A percentile compares a stretch with the other conserved stretches of the same genome.
Evolutionary conservation across 2,113 vertebrate species (phyloP).

Genomic region (Onychostoma macrolepis): DNA sequence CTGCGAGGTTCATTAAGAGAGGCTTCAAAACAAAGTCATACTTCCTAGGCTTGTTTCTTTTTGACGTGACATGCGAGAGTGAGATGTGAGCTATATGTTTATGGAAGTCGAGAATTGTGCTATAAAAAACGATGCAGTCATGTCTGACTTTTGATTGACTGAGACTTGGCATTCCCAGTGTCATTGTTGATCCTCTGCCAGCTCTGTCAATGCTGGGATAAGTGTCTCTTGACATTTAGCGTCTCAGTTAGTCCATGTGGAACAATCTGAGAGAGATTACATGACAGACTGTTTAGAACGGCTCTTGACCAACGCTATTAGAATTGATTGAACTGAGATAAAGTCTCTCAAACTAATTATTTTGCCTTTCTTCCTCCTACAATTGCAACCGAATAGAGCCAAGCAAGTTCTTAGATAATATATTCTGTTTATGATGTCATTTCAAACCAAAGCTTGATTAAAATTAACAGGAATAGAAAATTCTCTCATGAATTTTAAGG

Average conservation of each 20-base stretch:
- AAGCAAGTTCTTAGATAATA: not conserved
- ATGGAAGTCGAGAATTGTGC: constrained; percentile 9
- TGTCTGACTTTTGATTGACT: constrained; percentile 51
- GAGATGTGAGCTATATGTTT: not conserved
- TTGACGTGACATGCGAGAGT: not conserved
- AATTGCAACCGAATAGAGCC: not conserved
- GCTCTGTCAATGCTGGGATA: constrained; percentile 47
- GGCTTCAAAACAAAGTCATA: not conserved
- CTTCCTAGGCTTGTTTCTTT: not conserved
- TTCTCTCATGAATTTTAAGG: not conserved
- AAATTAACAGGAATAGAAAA: constrained; percentile 1
- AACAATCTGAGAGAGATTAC: constrained; percentile 29
- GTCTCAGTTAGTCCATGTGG: constrained; percentile 38
- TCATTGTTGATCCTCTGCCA: constrained; percentile 50
- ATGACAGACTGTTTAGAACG: constrained; percentile 54
- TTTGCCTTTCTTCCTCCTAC: constrained; percentile 24
- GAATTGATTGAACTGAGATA: constrained; percentile 49
- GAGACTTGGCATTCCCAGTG: constrained; percentile 43
- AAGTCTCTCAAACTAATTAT: not conserved
- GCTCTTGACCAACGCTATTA: constrained; percentile 17
- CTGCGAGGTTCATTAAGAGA: not conserved
- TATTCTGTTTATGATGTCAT: not conserved
- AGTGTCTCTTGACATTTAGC: constrained; percentile 53
- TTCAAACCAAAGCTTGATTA: constrained; percentile 15
- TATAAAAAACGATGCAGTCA: constrained; percentile 28